A percentile compares a stretch with the other conserved stretches of the same genome.
These are phyloP conservation scores for Nasonia vitripennis DNA, from an alignment of 1,140 invertebrate genomes.

Conservation along the genomic window DNA sequence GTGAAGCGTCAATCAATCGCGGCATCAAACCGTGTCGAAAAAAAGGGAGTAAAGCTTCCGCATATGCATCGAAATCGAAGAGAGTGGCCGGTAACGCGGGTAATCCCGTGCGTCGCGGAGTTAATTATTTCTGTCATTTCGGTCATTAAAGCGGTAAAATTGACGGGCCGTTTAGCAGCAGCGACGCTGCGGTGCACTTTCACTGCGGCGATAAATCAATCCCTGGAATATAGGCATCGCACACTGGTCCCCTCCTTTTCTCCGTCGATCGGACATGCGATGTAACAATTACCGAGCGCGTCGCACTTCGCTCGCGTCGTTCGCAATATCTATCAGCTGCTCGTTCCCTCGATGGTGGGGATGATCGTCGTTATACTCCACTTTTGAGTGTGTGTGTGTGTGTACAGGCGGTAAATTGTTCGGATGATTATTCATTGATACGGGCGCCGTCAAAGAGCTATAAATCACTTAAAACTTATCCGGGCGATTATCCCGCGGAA, in stretches of 20 bases:
- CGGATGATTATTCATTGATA: background rate
- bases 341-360: background rate
- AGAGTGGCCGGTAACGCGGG: background rate
- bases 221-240: slow-evolving; percentile 39
- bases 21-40: too few species aligned
- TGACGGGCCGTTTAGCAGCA: slow-evolving; percentile 39
- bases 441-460: background rate
- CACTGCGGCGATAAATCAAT: slow-evolving; percentile 65
- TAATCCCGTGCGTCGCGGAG: background rate
- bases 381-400: too few species aligned
- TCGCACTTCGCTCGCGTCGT: slow-evolving; percentile 56
- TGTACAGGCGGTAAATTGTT: background rate
- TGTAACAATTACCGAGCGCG: slow-evolving; percentile 65
- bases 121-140: slow-evolving; percentile 42
- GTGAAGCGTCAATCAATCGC: too few species aligned
- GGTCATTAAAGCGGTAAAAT: slow-evolving; percentile 38
- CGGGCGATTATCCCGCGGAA: background rate
- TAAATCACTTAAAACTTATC: background rate
- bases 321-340: slow-evolving; percentile 64
- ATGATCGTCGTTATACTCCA: background rate
- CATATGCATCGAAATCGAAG: too few species aligned
- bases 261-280: slow-evolving; percentile 65
- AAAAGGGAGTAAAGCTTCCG: too few species aligned
- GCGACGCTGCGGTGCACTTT: slow-evolving; percentile 50
- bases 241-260: slow-evolving; percentile 53